Evolutionary conservation across 2,797 vertebrate genomes (phyloP), one percentile per base, ranked within the genome.

Genomic region (Atherinosoma microstoma): DNA sequence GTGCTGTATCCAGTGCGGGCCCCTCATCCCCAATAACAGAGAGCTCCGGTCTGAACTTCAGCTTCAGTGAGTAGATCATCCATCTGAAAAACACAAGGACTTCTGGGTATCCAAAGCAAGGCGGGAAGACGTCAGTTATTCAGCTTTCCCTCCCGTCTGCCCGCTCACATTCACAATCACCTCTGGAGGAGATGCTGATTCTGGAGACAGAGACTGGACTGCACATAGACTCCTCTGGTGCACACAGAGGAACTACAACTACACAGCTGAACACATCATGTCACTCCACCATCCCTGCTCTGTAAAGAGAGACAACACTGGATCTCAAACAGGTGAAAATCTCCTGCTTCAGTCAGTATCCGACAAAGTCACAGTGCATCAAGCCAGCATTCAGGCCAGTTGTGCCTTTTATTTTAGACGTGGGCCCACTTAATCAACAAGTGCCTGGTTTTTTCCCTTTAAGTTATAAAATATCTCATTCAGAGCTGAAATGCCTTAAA

Each of bases 1-100:
- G 97, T 66, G 94, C 96, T 0, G 95, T 97, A 42, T 98, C 97
- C 87, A 98, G 96, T 53, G 96, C 96, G 3, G 96, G 96, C 18
- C 96, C 96, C 0, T 97, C 96, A 1, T 97, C 97, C 42, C 97
- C 96, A 5, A 92, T 92, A 67, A 87, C 94, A 66, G 83, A 94
- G 67, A 94, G 94, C 73, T 77, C 86, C 47, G 91, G 89, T 3
- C 58, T 94, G 77, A 94, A 88, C 77, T 98, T 97, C 92, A 92
- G 90, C 93, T 96, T 97, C 87, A 89, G 81, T 64, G 95, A 96
- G 80, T 92, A 89, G 72, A 51, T 45, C 0, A 9, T 8, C 59
- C 29, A 27, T 42, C 30, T 29, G 36, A 9, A 35, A 69, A 62
- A 40, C 8, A 72, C 54, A 2, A 58, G 51, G 76, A 72, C 73